Base-by-base conservation (phyloP, 1,140 invertebrate genomes). In the Orussus abietinus region DNA sequence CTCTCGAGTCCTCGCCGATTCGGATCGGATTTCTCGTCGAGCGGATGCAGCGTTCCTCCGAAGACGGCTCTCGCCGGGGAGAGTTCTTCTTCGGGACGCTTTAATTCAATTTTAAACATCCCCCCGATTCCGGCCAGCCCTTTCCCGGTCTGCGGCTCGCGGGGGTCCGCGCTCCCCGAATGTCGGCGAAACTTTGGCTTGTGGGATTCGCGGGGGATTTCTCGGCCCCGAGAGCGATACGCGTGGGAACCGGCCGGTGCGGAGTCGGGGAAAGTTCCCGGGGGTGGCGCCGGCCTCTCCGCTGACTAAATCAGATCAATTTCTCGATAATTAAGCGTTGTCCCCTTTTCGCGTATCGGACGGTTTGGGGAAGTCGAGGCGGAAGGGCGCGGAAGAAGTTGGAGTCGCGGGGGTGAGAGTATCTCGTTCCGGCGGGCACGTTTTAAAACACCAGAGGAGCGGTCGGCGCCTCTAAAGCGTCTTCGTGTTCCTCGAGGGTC, bases 281-380 rank as follows among this genome's bases (percentile, higher is more conserved):
- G n/a, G 22, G 6, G 22, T 25, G 6, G 22, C 6, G 22, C 6
- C 22, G 22, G 6, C n/a, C n/a, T n/a, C n/a, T n/a, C n/a, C n/a
- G n/a, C n/a, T n/a, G n/a, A n/a, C 22, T n/a, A 7, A 66, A 65
- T 66, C 62, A 64, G 60, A 68, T 66, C 65, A 65, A 68, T 68
- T 68, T 61, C 45, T 66, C 65, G 61, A 68, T 68, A 68, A 68
- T 55, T 49, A 66, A 62, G 38, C 47, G 47, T 49, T 61, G 60
- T 56, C 51, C 50, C 33, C 28, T 31, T 44, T 42, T 13, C 37
- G 15, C 29, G 33, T 39, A 9, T 18, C 7, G 42, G 20, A 11
- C 15, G 38, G 12, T 14, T 25, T 6, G 22, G 22, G n/a, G n/a
- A n/a, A n/a, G 34, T 12, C 30, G 40, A 26, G 15, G 25, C 11